Base-by-base conservation (phyloP, 2,888 invertebrate genomes). In the Caenorhabditis drosophilae region DNA sequence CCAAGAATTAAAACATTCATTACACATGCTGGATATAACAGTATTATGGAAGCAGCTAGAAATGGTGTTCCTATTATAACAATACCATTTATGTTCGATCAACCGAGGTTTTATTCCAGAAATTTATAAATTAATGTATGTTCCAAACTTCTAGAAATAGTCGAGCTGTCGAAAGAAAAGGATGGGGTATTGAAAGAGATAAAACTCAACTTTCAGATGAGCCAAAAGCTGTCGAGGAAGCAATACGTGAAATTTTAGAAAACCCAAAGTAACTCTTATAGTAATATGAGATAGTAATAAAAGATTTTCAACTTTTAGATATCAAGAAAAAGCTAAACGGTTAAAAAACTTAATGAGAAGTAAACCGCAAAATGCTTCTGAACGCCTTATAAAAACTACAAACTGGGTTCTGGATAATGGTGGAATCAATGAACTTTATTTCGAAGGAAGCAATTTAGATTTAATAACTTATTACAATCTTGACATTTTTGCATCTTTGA, bases 21-120 rank as follows among this genome's bases (percentile, higher is more conserved):
- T 36, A 79, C 79, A 3, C 79, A 79, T 48, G 70, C 67, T 15
- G 79, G 79, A 0, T 80, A 78, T 46, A 80, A 80, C 50, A 73
- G 76, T 46, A 44, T 79, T n/a, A 59, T 79, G 61, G 79, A 79
- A 58, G 66, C 77, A 2, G 74, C 78, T 1, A 45, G 60, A 31
- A 48, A 58, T 15, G 78, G 76, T 35, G 60, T 73, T 34, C 79
- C 79, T 2, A 46, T 79, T 1, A 27, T 74, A 25, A 50, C 59
- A 9, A 63, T 74, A 15, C 72, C 72, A 9, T 67, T 75, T 45
- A 74, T 75, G 67, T 60, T 58, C 53, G 58, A 53, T 59, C 59
- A 73, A 56, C 48, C 70, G 27, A 50, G 52, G 76, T 50, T 9
- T 25, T 20, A n/a, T 68, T 51, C 40, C 6, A 31, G 31, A 9